Evolutionary conservation across 2,797 vertebrate species (phyloP), one percentile per base, ranked within the genome.

Genomic region (Pelodytes ibericus): DNA sequence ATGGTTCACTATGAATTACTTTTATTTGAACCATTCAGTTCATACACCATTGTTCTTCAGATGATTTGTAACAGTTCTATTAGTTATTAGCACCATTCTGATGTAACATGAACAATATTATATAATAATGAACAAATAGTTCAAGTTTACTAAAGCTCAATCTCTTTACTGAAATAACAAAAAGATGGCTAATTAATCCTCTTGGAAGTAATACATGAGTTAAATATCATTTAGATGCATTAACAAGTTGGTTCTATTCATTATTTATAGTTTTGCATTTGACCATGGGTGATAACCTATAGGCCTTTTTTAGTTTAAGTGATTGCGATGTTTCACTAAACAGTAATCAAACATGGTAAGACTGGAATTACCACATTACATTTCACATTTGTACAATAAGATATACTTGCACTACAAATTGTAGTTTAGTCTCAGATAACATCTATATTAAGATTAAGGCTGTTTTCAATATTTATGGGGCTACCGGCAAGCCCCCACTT

Each of bases 1-100:
- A 92, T 92, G 90, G 90, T 83, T 88, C 58, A 72, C 86, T 3
- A 0, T 81, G 87, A 86, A 84, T 85, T 84, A 82, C 83, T 86
- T 83, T 88, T 85, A 91, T 82, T 89, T 68, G 47, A 86, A 86
- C 81, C 70, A 77, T 81, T 81, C 82, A 80, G 78, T 75, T 49
- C 82, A 86, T 84, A 86, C 60, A 75, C 82, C 82, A 82, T 58
- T 64, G 80, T 80, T 80, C 75, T 87, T 81, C 84, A 83, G 80
- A 80, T 7, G 33, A 82, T 85, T 78, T 79, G 83, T 72, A 78
- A 15, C 73, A 77, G 75, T 84, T 80, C 81, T 75, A 79, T 75
- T 84, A 82, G 84, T 88, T 86, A 87, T 85, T 86, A 87, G 85
- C 84, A 86, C 84, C 51, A 27, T 80, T 39, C 80, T 18, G 20